Evolutionary conservation across 2,797 vertebrate genomes (phyloP).

Genomic region (Kryptolebias ocellatus): DNA sequence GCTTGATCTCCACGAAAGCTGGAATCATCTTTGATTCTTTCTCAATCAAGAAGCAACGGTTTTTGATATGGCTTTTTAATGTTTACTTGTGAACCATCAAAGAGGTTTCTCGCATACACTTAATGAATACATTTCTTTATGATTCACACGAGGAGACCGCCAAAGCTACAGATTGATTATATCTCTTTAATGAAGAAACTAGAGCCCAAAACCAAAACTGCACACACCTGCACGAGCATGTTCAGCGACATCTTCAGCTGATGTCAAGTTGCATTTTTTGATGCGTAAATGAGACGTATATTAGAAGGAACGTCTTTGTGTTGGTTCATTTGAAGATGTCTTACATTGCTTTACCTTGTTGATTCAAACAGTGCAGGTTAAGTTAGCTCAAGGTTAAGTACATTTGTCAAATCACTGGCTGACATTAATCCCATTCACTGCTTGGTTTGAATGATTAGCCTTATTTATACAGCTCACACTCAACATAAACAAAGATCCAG

Average conservation of each 20-base stretch:
- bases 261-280: slow-evolving; percentile 44
- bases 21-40: slow-evolving; percentile 55
- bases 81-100: slow-evolving; percentile 60
- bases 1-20: slow-evolving; percentile 56
- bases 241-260: slow-evolving; percentile 10
- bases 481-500: no score
- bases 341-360: slow-evolving; percentile 52
- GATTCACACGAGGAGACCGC: slow-evolving; percentile 14
- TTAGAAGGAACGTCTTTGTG: slow-evolving; percentile 9
- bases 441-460: no score
- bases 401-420: no score
- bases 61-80: slow-evolving; percentile 46
- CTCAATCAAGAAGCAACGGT: slow-evolving; percentile 21
- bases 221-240: slow-evolving; percentile 9
- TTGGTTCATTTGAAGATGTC: no score
- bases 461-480: no score
- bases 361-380: slow-evolving; percentile 50
- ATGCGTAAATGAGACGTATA: slow-evolving; percentile 20
- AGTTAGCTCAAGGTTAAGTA: slow-evolving; percentile 11
- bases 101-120: slow-evolving; percentile 27
- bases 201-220: slow-evolving; percentile 6
- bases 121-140: slow-evolving; percentile 21
- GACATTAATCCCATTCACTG: no score
- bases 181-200: neutral
- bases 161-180: slow-evolving; percentile 36